Percentiles rank a stretch among this genome's conserved stretches.
These are phyloP conservation scores for Rhynchophorus ferrugineus DNA, from an alignment of 1,140 invertebrate species.

Conservation along the genomic window DNA sequence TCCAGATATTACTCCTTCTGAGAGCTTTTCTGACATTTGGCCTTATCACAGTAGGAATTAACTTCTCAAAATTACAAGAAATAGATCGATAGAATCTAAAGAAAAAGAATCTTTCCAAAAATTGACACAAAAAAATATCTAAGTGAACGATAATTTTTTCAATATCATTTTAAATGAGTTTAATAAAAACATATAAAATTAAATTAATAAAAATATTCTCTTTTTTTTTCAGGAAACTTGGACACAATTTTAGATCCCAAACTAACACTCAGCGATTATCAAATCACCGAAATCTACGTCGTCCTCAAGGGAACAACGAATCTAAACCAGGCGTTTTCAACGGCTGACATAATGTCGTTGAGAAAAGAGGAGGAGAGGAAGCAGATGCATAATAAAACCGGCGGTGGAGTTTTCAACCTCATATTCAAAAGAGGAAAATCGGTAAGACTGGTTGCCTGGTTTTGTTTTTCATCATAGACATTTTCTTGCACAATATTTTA, in stretches of 20 bases:
- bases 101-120: too few species aligned
- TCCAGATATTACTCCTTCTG: too few species aligned
- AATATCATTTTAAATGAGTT: too few species aligned
- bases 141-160: too few species aligned
- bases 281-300: conserved; percentile 57
- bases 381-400: conserved; percentile 44
- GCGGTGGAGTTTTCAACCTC: conserved; percentile 46
- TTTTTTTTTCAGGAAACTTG: conserved; percentile 51
- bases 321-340: conserved; percentile 49
- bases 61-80: too few species aligned
- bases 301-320: conserved; percentile 47
- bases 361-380: conserved; percentile 51
- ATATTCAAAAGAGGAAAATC: conserved; percentile 43
- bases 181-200: too few species aligned
- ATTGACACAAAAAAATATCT: too few species aligned
- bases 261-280: conserved; percentile 55
- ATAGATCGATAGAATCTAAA: too few species aligned
- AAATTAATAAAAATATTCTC: too few species aligned
- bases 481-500: neutral
- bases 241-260: conserved; percentile 52
- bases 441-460: too few species aligned
- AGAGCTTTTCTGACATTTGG: too few species aligned
- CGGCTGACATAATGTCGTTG: conserved; percentile 56
- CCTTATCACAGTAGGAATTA: too few species aligned
- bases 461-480: neutral